Percentiles rank a stretch among this genome's conserved stretches.
Evolutionary conservation across 2,797 vertebrate genomes (phyloP).

Genomic region (Silurus lanzhouensis): DNA sequence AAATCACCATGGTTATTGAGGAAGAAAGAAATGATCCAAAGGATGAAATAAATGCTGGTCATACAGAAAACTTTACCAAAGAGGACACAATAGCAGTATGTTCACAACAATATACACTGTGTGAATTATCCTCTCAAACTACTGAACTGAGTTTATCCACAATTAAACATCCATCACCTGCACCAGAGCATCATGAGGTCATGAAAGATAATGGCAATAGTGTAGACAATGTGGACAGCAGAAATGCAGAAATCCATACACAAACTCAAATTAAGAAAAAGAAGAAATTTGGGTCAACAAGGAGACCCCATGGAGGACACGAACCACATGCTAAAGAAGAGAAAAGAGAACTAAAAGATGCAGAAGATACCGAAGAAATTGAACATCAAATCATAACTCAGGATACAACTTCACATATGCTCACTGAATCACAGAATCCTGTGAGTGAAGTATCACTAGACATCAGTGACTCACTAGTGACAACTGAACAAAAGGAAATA

Average conservation of each 20-base stretch:
- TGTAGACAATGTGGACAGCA: not conserved
- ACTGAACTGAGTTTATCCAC: not conserved
- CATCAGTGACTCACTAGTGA: not conserved
- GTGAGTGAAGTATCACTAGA: conserved; percentile 4
- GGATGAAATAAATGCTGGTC: not conserved
- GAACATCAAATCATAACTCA: conserved; percentile 21
- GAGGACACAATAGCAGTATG: not conserved
- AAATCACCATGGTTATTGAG: not conserved
- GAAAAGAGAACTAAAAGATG: conserved; percentile 10
- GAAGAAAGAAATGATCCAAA: not conserved
- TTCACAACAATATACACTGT: conserved; percentile 3
- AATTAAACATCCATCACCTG: not conserved
- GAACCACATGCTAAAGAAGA: conserved; percentile 4
- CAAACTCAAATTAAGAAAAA: conserved; percentile 34
- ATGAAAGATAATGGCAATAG: not conserved
- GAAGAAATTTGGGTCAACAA: conserved; percentile 56
- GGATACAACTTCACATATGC: not conserved
- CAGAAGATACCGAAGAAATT: conserved; percentile 15
- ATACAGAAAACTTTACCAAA: not conserved
- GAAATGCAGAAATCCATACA: not conserved
- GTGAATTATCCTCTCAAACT: conserved; percentile 1
- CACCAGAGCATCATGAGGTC: not conserved
- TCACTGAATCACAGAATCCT: not conserved
- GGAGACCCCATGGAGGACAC: conserved; percentile 7
- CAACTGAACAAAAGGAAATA: conserved; percentile 11